These are phyloP conservation scores for Apodemus speciosus DNA, from an alignment of 2,113 vertebrate species.

Conservation along the genomic window DNA sequence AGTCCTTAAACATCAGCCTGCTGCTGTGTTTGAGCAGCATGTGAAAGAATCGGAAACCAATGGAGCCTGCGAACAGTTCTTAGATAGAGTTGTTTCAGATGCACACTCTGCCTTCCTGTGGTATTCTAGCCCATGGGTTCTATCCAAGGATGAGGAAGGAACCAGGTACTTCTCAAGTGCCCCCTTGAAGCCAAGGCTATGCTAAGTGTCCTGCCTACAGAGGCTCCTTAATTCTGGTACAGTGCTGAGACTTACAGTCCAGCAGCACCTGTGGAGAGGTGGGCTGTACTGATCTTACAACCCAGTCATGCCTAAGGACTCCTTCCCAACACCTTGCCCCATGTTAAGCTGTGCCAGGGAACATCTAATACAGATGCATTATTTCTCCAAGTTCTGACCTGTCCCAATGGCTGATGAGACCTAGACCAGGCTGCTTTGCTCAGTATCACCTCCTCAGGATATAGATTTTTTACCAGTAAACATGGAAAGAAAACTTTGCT, in stretches of 20 bases:
- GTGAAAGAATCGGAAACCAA: background rate
- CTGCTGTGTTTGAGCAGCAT: background rate
- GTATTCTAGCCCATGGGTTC: background rate
- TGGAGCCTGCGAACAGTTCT: background rate
- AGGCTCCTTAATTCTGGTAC: background rate
- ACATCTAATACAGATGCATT: background rate
- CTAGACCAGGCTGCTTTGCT: background rate
- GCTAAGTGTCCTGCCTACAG: background rate
- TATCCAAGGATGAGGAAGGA: background rate
- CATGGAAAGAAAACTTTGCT: constrained; percentile 19
- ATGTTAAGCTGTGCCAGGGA: background rate
- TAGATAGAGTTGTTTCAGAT: background rate
- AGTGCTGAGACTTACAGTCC: background rate
- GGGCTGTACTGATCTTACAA: background rate
- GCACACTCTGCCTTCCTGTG: background rate
- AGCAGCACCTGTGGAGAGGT: background rate
- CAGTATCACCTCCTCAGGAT: background rate
- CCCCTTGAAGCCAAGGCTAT: background rate
- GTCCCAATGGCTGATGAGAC: background rate
- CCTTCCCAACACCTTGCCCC: background rate
- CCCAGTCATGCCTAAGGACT: background rate
- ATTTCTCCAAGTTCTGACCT: background rate
- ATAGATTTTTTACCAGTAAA: background rate
- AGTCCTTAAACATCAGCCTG: constrained; percentile 21
- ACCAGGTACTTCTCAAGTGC: background rate